Evolutionary conservation across 2,113 vertebrate genomes (phyloP).

Genomic region (Muntiacus reevesi): DNA sequence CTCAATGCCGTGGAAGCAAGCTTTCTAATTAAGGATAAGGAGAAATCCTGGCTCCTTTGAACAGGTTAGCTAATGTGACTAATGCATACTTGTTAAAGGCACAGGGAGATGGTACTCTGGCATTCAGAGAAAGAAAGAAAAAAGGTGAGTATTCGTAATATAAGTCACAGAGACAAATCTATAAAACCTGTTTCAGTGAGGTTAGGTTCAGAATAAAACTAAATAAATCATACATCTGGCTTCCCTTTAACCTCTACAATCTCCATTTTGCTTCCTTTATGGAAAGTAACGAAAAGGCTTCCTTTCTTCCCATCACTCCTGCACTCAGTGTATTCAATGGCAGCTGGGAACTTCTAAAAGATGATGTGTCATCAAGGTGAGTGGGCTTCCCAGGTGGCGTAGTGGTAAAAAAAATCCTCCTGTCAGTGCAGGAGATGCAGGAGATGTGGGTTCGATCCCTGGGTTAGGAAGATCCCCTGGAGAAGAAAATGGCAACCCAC

Average conservation of each 20-base stretch:
- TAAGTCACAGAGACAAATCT: background rate
- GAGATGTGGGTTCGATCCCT: background rate
- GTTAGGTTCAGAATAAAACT: background rate
- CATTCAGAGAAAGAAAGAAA: background rate
- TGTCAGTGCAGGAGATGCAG: background rate
- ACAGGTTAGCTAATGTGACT: slow-evolving; percentile 7
- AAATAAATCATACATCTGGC: background rate
- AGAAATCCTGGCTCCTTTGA: background rate
- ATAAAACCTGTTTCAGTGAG: background rate
- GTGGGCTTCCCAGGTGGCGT: background rate
- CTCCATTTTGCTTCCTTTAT: background rate
- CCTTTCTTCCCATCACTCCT: background rate
- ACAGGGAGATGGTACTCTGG: background rate
- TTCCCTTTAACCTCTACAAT: background rate
- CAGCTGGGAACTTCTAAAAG: background rate
- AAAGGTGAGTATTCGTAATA: background rate
- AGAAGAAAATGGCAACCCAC: background rate
- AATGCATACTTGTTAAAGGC: background rate
- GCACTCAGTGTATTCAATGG: background rate
- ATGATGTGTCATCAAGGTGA: background rate
- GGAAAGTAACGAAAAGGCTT: background rate
- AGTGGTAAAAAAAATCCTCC: background rate
- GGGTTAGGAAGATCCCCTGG: background rate
- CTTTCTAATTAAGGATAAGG: slow-evolving; percentile 26
- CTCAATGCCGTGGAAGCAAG: slow-evolving; percentile 9